Evolutionary conservation across 1,140 invertebrate species (phyloP), one percentile per base, ranked within the genome.

Genomic region (Lethrus apterus): DNA sequence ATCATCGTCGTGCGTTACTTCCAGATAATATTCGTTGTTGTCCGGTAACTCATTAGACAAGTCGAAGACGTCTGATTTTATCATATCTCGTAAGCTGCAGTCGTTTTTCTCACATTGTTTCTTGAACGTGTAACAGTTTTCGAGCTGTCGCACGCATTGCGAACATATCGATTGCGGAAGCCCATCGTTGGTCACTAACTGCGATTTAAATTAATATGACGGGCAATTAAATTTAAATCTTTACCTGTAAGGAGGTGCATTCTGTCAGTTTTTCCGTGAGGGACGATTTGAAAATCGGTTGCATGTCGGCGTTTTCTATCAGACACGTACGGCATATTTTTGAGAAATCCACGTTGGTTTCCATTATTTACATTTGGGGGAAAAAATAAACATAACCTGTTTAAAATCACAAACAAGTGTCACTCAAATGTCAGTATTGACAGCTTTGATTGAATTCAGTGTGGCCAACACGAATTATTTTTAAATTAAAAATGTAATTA

Each of bases 271-370:
- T 47, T 32, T 47, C 29, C 10, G 40, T 4, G 2, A 47, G 3
- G 15, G 4, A 10, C 3, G 23, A 20, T 5, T 40, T 20, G 24
- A 47, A 47, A 14, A 47, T 15, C 9, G 36, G 31, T 41, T 18
- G 20, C 30, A 47, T 11, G 10, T 47, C 26, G n/a, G 23, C 14
- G n/a, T 24, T 13, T 31, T 24, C 11, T 9, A 23, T 13, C 23
- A 47, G 33, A 23, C 46, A 47, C 21, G 21, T 41, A 32, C 46
- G 18, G 33, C 46, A 47, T 2, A 41, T 41, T 41, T 47, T 40
- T 21, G 11, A 11, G n/a, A 46, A 46, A 11, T 34, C 33, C n/a
- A n/a, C n/a, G n/a, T n/a, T n/a, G n/a, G n/a, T n/a, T n/a, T n/a
- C n/a, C n/a, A n/a, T n/a, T n/a, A n/a, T n/a, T n/a, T n/a, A n/a